Base-by-base conservation (phyloP, 2,113 vertebrate species). In the Edolisoma coerulescens region DNA sequence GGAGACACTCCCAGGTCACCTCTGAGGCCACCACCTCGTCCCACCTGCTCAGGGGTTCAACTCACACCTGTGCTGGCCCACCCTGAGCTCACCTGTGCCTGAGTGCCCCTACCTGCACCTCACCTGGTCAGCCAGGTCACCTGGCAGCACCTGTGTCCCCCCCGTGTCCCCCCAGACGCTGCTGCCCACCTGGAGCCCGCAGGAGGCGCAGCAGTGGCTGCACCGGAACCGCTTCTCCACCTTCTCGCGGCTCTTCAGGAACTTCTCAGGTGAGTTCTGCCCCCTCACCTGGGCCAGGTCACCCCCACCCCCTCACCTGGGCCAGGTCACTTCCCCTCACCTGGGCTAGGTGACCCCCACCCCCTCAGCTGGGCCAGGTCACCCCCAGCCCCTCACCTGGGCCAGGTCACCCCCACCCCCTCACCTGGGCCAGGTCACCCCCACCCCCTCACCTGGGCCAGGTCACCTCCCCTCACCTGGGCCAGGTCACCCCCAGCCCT, bases 161-260 rank as follows among this genome's bases (percentile, higher is more conserved):
- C 56, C 45, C 13, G 11, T 79, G 76, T 79, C 13, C 53, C 80
- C 53, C 0, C 77, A 99, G 99, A 99, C 99, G 97, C 98, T 99
- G 95, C 97, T 99, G 97, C 99, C 99, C 87, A 98, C 99, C 76
- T 98, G 99, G 91, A 99, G 98, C 1, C 99, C 99, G 89, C 99
- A 99, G 98, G 99, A 99, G 69, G 99, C 99, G 65, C 99, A 99
- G 96, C 99, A 99, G 96, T 99, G 99, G 99, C 98, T 99, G 91
- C 98, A 98, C 91, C 98, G 98, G 96, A 99, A 99, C 97, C 99
- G 99, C 78, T 99, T 99, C 98, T 99, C 99, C 16, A 98, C 99
- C 3, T 99, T 99, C 96, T 98, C 98, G 35, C 98, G 98, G 42
- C 99, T 99, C 95, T 99, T 99, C 98, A 98, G 99, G 78, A 99